These are phyloP conservation scores for Myocastor coypus DNA, from an alignment of 2,113 vertebrate species.

Conservation along the genomic window DNA sequence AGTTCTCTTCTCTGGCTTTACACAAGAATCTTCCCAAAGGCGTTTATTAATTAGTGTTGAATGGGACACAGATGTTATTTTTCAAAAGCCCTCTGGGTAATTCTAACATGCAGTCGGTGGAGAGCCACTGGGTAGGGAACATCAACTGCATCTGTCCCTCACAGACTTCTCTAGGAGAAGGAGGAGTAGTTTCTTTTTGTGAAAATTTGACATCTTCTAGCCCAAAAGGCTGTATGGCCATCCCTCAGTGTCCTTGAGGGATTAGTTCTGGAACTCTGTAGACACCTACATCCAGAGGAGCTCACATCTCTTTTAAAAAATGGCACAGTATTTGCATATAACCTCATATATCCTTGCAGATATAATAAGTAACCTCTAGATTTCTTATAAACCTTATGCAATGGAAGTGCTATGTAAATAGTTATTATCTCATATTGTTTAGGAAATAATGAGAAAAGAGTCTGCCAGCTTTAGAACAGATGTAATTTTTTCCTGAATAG, in stretches of 20 bases:
- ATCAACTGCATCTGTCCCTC: neutral
- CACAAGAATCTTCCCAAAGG: neutral
- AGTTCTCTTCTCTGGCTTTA: neutral
- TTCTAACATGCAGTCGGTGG: neutral
- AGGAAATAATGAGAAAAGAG: neutral
- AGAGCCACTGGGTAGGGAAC: neutral
- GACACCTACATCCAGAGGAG: neutral
- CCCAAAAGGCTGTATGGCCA: neutral
- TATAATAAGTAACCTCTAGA: neutral
- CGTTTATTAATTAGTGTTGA: neutral
- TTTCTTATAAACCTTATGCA: neutral
- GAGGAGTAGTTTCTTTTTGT: neutral
- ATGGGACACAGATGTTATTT: neutral
- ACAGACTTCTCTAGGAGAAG: neutral
- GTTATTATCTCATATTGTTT: neutral
- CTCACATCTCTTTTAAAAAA: neutral
- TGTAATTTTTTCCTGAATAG: neutral
- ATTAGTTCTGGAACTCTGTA: neutral
- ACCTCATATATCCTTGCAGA: neutral
- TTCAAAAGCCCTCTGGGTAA: neutral
- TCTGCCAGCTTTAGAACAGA: neutral
- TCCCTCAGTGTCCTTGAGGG: neutral
- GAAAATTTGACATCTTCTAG: conserved; percentile 43
- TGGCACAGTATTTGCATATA: neutral
- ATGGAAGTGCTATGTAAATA: neutral